Base-by-base conservation (phyloP, 2,888 invertebrate species). In the Pollenia labialis region DNA sequence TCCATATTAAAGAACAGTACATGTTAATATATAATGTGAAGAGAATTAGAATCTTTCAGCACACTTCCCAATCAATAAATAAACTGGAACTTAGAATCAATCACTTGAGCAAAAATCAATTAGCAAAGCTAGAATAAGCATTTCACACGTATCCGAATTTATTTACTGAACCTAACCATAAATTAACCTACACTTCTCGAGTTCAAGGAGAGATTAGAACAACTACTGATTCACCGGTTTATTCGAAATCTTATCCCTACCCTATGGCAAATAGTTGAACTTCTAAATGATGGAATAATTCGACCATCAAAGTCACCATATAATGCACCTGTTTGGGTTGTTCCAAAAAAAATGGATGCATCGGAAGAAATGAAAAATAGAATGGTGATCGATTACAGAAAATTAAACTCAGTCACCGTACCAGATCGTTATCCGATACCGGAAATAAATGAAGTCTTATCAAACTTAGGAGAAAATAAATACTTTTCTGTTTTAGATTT, bases 131-230 rank as follows among this genome's bases (percentile, higher is more conserved):
- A n/a, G n/a, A n/a, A n/a, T n/a, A n/a, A n/a, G n/a, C n/a, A n/a
- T n/a, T n/a, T n/a, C 46, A 72, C 14, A 46, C 8, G 14, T 12
- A 68, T 50, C 68, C 40, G 32, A 68, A 68, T 68, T 68, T 68
- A 11, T 68, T 68, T 14, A 23, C 50, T 1, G 50, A 68, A 32
- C 50, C 68, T 16, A 68, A 68, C n/a, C 50, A 68, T 1, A 68
- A 40, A 68, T n/a, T 68, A n/a, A 68, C 32, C 9, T 68, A 50
- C 4, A 68, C 68, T 68, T 50, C 16, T 50, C 48, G 50, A 6
- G 23, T 66, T 18, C 2, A 66, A 4, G 66, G 66, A 11, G 66
- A 66, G 10, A 66, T 66, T 23, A 46, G 66, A 9, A 66, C 66
- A 16, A 66, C 66, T 9, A 48, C 23, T 66, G 48, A 66, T 12